Conservation (phyloP, 2,888 invertebrate genomes). For the Callyntrura sp. region DNA sequence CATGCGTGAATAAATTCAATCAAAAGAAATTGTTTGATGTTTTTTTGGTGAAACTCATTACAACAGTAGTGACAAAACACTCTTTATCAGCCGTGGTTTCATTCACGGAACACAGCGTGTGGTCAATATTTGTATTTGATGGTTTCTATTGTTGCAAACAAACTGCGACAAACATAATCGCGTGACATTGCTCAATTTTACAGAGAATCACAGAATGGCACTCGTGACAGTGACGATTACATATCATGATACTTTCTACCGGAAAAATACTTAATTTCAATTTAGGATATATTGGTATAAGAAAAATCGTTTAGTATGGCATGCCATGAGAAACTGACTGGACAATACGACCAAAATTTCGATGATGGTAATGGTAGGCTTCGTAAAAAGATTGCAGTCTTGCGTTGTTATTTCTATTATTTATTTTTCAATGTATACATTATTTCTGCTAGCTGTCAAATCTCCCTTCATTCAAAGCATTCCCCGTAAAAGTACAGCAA, state of each 20-base stretch:
- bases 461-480: not conserved
- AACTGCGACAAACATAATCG: slow-evolving; percentile 11
- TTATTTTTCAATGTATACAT: not conserved
- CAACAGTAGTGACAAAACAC: not conserved
- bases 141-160: not conserved
- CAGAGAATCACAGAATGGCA: not conserved
- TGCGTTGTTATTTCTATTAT: not conserved
- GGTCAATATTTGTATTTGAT: not conserved
- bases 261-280: not conserved
- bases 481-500: not conserved
- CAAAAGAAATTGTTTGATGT: not conserved
- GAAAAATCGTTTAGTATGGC: not conserved
- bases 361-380: not conserved
- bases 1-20: slow-evolving; percentile 37
- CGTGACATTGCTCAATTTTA: slow-evolving; percentile 42
- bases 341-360: not conserved
- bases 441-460: not conserved
- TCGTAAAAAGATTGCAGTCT: not conserved
- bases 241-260: not conserved
- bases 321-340: not conserved
- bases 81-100: slow-evolving; percentile 27
- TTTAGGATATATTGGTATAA: too few relatives aligned
- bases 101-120: slow-evolving; percentile 30
- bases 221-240: not conserved
- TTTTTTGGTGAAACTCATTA: not conserved